Percentiles rank a stretch among this genome's conserved stretches.
These are phyloP conservation scores for Saccostrea glomerata DNA, from an alignment of 1,140 invertebrate genomes.

Conservation along the genomic window DNA sequence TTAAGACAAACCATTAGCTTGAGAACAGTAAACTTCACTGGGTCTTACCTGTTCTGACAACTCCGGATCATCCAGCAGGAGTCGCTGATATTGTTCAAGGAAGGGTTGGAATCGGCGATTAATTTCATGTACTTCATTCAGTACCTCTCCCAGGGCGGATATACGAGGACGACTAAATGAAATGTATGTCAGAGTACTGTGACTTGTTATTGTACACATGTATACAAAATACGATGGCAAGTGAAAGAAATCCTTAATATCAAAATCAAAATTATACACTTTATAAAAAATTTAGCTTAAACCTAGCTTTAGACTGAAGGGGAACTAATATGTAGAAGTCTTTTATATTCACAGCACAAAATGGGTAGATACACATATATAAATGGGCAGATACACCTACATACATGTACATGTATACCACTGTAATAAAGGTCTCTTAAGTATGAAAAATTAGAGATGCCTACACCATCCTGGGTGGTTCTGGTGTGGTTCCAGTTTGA, in stretches of 20 bases:
- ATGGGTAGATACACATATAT: not conserved
- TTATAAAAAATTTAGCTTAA: too few relatives aligned
- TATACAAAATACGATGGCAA: too few relatives aligned
- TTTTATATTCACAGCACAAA: not conserved
- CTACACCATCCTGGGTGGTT: conserved; percentile 32
- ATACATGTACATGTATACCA: too few relatives aligned
- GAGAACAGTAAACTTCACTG: too few relatives aligned
- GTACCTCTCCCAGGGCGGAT: conserved; percentile 64
- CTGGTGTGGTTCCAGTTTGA: conserved; percentile 8
- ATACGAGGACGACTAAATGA: conserved; percentile 63
- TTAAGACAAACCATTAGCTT: too few relatives aligned
- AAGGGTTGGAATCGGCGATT: conserved; percentile 66
- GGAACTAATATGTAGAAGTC: not conserved
- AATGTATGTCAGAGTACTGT: not conserved
- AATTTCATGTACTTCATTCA: conserved; percentile 63
- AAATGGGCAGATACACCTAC: not conserved
- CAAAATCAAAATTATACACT: too few relatives aligned
- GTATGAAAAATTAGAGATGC: not conserved
- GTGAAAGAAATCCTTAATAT: too few relatives aligned
- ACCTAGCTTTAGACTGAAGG: not conserved
- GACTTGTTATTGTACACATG: not conserved
- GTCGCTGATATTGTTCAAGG: conserved; percentile 62
- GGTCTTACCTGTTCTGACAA: conserved; percentile 57
- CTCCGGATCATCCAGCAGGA: conserved; percentile 62
- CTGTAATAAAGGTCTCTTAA: not conserved